Percentiles rank a stretch among this genome's conserved stretches.
phyloP scores from a whole-genome alignment of 2,888 invertebrate genomes.

The Aporophyla lueneburgensis region DNA sequence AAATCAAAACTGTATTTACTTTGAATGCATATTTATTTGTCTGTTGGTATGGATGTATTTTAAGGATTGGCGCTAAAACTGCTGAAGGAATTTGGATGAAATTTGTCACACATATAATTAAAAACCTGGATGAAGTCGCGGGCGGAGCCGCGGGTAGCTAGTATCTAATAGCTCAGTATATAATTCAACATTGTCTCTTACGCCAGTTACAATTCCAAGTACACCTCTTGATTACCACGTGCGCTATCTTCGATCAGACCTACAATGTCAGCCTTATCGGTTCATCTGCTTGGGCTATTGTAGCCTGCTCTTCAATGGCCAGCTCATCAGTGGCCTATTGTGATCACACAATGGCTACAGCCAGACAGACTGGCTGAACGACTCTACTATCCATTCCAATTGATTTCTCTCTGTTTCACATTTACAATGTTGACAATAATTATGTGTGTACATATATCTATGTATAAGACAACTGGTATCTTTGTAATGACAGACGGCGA shows the following conservation, averaged over 20 bases:
- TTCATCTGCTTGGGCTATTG: constrained; percentile 24
- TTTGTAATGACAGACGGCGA: constrained; percentile 6
- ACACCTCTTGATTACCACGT: constrained; percentile 3
- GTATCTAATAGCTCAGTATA: neutral
- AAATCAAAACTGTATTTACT: no score
- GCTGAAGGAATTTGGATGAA: no score
- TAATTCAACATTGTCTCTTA: neutral
- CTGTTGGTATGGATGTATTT: no score
- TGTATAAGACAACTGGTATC: neutral
- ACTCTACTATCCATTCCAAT: neutral
- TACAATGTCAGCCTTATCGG: constrained; percentile 34
- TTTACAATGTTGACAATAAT: neutral
- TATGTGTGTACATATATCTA: neutral
- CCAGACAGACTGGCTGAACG: neutral
- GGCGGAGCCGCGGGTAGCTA: no score
- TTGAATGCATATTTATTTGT: no score
- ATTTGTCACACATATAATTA: no score
- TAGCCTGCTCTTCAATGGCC: constrained; percentile 20
- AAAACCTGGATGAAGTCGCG: no score
- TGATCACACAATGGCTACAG: constrained; percentile 26
- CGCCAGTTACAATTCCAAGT: neutral
- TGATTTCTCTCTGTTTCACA: neutral
- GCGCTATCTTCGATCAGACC: constrained; percentile 46
- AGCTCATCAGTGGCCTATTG: constrained; percentile 38
- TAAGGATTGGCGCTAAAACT: no score